Conservation (phyloP, 2,113 vertebrate genomes). For the Circaetus gallicus region DNA sequence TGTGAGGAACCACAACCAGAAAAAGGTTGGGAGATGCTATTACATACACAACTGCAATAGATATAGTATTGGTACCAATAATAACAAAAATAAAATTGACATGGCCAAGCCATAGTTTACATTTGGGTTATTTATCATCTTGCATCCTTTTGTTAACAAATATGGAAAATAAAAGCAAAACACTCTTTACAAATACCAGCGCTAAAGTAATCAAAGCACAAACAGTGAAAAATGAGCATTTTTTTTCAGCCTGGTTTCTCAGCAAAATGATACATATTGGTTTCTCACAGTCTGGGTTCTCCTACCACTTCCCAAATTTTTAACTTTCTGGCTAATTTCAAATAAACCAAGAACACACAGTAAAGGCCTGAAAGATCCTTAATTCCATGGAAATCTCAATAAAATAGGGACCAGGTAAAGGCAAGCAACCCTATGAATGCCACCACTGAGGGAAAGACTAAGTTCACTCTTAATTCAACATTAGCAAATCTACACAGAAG, state of each 20-base stretch:
- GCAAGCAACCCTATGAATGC: neutral
- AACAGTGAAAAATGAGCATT: neutral
- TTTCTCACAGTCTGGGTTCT: neutral
- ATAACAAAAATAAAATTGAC: neutral
- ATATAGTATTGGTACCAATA: neutral
- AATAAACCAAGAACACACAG: neutral
- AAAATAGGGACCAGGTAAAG: neutral
- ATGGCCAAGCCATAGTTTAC: fast-evolving
- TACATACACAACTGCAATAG: fast-evolving
- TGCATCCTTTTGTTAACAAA: neutral
- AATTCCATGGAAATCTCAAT: neutral
- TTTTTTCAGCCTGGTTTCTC: neutral
- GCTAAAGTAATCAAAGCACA: neutral
- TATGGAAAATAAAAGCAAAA: neutral
- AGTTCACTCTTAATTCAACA: neutral
- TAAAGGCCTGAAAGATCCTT: neutral
- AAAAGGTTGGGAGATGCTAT: neutral
- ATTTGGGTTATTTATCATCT: neutral
- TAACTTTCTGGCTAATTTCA: neutral
- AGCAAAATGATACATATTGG: neutral
- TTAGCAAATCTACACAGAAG: neutral
- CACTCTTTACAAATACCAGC: neutral
- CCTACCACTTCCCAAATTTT: neutral
- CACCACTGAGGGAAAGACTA: neutral
- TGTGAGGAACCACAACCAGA: neutral